phyloP scores from a whole-genome alignment of 2,113 vertebrate species.

The Chroicocephalus ridibundus region DNA sequence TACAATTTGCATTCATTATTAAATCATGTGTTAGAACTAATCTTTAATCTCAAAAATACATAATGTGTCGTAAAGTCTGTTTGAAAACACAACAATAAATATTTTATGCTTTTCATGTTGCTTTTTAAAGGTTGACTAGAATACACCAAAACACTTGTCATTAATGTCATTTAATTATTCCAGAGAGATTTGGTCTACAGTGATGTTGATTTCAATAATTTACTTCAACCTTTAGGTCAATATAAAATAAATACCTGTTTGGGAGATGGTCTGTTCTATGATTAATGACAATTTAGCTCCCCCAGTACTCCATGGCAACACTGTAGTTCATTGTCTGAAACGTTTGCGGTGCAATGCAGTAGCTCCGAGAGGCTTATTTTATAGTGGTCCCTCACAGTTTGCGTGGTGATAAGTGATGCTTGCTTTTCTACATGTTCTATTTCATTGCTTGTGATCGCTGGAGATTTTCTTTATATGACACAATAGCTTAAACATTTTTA shows the following conservation, averaged over 20 bases:
- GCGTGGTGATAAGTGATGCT: not conserved
- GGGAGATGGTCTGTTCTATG: conserved; percentile 22
- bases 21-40: conserved; percentile 59
- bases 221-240: conserved; percentile 60
- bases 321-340: not conserved
- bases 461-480: not conserved
- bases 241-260: conserved; percentile 61
- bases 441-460: not conserved
- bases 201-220: conserved; percentile 55
- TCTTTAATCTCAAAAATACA: conserved; percentile 64
- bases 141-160: conserved; percentile 32
- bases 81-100: conserved; percentile 51
- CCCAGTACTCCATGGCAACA: not conserved
- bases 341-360: not conserved
- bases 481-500: not conserved
- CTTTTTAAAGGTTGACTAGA: conserved; percentile 48
- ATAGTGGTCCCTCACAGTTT: not conserved
- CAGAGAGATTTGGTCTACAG: conserved; percentile 10
- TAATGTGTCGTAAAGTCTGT: conserved; percentile 34
- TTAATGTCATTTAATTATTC: conserved; percentile 70
- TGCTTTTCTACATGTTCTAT: not conserved
- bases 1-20: conserved; percentile 74
- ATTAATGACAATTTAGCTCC: not conserved
- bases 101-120: conserved; percentile 54
- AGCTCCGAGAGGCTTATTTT: not conserved